Conservation (phyloP, 2,888 invertebrate species). For the Oscheius myriophilus region DNA sequence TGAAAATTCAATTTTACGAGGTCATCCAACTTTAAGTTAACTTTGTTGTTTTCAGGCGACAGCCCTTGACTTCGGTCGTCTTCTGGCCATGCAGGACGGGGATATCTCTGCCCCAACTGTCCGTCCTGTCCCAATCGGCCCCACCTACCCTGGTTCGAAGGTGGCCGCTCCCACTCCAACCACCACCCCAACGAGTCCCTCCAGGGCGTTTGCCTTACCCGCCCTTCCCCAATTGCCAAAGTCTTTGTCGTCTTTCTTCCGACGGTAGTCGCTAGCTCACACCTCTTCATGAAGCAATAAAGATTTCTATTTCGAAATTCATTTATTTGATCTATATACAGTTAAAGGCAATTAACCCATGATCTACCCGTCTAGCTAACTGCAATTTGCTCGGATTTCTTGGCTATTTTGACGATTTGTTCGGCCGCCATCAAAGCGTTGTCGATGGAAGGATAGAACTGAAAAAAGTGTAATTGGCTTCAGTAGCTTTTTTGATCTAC, state of each 20-base stretch:
- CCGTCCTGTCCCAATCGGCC: slow-evolving; percentile 1
- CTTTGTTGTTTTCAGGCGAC: slow-evolving; percentile 7
- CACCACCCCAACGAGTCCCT: slow-evolving; percentile 29
- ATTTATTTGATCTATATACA: slow-evolving; percentile 10
- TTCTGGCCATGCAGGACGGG: slow-evolving; percentile 30
- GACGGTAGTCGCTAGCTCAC: slow-evolving; percentile 16
- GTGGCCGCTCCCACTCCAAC: slow-evolving; percentile 28
- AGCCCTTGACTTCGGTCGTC: slow-evolving; percentile 23
- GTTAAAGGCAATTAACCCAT: background rate
- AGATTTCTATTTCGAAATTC: slow-evolving; percentile 15
- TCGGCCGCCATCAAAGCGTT: slow-evolving; percentile 20
- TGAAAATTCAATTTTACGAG: too few species aligned
- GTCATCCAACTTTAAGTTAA: too few species aligned
- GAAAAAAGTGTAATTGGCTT: background rate
- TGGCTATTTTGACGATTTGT: slow-evolving; percentile 6
- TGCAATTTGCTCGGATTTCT: slow-evolving; percentile 10
- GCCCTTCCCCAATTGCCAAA: slow-evolving; percentile 24
- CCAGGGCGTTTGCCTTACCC: slow-evolving; percentile 20
- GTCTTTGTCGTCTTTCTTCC: slow-evolving; percentile 29
- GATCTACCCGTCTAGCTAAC: slow-evolving; percentile 12
- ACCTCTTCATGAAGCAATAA: slow-evolving; percentile 16
- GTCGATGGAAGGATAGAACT: slow-evolving; percentile 29
- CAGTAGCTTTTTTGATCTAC: too few species aligned
- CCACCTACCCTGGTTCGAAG: slow-evolving; percentile 13
- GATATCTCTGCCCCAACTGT: slow-evolving; percentile 16